phyloP scores from a whole-genome alignment of 1,140 invertebrate species.

The Ips typographus region DNA sequence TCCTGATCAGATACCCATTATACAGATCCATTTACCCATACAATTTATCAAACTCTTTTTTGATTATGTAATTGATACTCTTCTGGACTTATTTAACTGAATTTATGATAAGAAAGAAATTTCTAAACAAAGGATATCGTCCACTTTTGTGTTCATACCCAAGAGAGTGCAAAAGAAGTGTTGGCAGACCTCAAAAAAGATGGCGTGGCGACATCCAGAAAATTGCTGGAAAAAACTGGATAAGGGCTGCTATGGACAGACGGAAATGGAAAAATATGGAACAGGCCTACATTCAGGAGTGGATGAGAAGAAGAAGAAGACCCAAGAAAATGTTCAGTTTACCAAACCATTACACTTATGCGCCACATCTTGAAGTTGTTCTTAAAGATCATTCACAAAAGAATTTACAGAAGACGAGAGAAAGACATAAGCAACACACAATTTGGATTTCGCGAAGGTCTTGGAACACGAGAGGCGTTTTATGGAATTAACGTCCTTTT shows the following conservation, averaged over 20 bases:
- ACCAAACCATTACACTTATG: background rate
- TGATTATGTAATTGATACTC: background rate
- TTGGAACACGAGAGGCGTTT: slow-evolving; percentile 1
- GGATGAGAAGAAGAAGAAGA: background rate
- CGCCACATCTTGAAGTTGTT: background rate
- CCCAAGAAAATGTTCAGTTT: slow-evolving; percentile 3
- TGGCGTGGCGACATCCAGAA: too few species aligned
- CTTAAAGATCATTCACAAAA: too few species aligned
- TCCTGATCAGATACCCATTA: too few species aligned
- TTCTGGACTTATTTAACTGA: background rate
- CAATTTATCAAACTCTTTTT: background rate
- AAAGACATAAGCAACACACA: background rate
- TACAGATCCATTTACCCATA: background rate
- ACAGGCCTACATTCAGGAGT: background rate
- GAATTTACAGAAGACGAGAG: background rate
- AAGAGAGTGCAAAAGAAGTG: too few species aligned
- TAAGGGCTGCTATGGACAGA: background rate
- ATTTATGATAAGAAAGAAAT: too few species aligned
- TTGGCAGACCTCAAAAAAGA: too few species aligned
- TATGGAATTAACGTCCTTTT: slow-evolving; percentile 1
- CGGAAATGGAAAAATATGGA: background rate
- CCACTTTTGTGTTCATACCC: too few species aligned
- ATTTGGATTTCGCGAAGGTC: too few species aligned
- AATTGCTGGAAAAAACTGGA: too few species aligned
- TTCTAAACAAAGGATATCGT: too few species aligned